Evolutionary conservation across 2,888 invertebrate genomes (phyloP), one percentile per base, ranked within the genome.

Genomic region (Bembecia ichneumoniformis): DNA sequence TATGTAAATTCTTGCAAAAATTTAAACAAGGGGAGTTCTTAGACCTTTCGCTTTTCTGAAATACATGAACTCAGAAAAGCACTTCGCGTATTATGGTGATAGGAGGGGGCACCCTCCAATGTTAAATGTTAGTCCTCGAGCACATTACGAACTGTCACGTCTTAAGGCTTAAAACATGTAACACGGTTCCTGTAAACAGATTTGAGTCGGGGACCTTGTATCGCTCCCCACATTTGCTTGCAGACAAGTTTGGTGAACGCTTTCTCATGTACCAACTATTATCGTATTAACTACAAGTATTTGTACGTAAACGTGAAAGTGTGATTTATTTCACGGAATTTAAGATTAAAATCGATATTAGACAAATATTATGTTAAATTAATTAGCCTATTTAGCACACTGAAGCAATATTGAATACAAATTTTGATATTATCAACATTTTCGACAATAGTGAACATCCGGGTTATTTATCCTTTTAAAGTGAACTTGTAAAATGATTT

Each of bases 211-310:
- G 44, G 58, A 60, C 59, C 64, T 62, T 68, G 63, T 68, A 64
- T 57, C 51, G 56, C 55, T 58, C 64, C 68, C 64, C 58, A 58
- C 60, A 58, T 64, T 60, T 64, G 54, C 56, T 53, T 49, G 59
- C 55, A 62, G 60, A 69, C 74, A 77, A 78, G 76, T 74, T 77
- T 71, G 68, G 69, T 80, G 74, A 83, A 81, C 67, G 82, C 72
- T 82, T 84, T 82, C 75, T 59, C 78, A 62, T 83, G 83, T 84
- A 68, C 64, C 47, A 44, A 50, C 74, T 75, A 77, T 81, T 80
- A 83, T 74, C 73, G 71, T 64, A 77, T 81, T 74, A 77, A 68
- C 66, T 53, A 60, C 58, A 61, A 60, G 62, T 61, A 58, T 61
- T 60, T 56, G 50, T 47, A 55, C 49, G 54, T 46, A 52, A 60